Evolutionary conservation across 2,888 invertebrate genomes (phyloP).

Genomic region (Mimumesa dahlbomi): DNA sequence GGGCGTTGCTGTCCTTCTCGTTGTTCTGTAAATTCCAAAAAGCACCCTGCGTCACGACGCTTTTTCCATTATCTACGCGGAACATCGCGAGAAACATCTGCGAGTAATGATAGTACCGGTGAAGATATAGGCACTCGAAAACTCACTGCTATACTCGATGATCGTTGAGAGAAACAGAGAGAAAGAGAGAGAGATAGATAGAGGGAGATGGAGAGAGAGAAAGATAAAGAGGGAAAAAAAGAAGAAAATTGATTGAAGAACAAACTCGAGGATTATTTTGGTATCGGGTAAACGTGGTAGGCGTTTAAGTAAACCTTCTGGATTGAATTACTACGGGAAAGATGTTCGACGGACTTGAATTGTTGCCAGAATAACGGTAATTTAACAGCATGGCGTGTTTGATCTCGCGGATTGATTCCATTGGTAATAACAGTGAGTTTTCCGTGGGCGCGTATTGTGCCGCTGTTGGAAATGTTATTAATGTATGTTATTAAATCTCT

Average conservation of each 20-base stretch:
- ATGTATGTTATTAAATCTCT: constrained; percentile 36
- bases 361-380: constrained; percentile 55
- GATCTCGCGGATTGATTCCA: constrained; percentile 8
- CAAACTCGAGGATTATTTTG: constrained; percentile 40
- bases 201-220: too few relatives aligned
- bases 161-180: background rate
- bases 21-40: constrained; percentile 37
- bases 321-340: constrained; percentile 28
- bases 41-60: constrained; percentile 1
- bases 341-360: constrained; percentile 46
- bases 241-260: background rate
- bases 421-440: constrained; percentile 28
- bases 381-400: constrained; percentile 20
- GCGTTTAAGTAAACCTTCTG: constrained; percentile 31
- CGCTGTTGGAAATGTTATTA: constrained; percentile 25
- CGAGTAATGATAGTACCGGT: background rate
- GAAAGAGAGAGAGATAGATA: too few relatives aligned
- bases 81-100: background rate
- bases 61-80: background rate
- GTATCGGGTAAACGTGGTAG: constrained; percentile 30
- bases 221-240: too few relatives aligned
- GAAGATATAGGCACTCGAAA: background rate
- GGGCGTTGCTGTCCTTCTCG: constrained; percentile 60
- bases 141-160: constrained; percentile 6
- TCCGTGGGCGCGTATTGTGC: constrained; percentile 1